Evolutionary conservation across 2,113 vertebrate species (phyloP).

Genomic region (Campylomormyrus tamandua): DNA sequence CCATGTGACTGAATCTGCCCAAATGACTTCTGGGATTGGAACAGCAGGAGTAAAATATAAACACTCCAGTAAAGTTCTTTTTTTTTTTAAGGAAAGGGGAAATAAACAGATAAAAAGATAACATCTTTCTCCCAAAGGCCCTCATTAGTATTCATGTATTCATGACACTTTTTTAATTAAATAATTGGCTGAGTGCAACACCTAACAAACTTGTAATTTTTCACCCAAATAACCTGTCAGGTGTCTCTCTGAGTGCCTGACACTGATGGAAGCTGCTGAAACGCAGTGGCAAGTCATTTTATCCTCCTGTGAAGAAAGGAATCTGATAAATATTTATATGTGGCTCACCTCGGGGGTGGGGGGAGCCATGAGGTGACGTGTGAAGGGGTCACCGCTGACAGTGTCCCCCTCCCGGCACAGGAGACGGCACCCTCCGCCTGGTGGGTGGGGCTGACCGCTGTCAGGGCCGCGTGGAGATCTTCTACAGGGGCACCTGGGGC

Average conservation of each 20-base stretch:
- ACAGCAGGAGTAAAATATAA: background rate
- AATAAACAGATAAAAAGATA: background rate
- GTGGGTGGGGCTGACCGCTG: slow-evolving; percentile 65
- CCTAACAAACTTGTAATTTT: background rate
- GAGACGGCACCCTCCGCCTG: slow-evolving; percentile 77
- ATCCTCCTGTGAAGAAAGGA: background rate
- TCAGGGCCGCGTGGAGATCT: slow-evolving; percentile 86
- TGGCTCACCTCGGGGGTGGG: background rate
- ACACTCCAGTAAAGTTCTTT: background rate
- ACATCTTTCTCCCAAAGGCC: background rate
- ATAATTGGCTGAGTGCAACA: background rate
- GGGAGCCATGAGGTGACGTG: background rate
- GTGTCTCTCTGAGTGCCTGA: background rate
- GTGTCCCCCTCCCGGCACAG: slow-evolving; percentile 45
- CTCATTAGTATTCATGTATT: background rate
- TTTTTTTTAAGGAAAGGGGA: background rate
- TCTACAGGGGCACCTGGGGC: slow-evolving; percentile 79
- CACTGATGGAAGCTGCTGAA: background rate
- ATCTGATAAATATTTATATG: background rate
- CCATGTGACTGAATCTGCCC: background rate
- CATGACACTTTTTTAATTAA: background rate
- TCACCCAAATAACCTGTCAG: background rate
- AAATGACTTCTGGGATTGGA: background rate
- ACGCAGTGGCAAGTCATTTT: background rate
- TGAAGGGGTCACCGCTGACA: background rate